Percentiles rank a stretch among this genome's conserved stretches.
Evolutionary conservation across 2,888 invertebrate genomes (phyloP).

Genomic region (Pomacea canaliculata): DNA sequence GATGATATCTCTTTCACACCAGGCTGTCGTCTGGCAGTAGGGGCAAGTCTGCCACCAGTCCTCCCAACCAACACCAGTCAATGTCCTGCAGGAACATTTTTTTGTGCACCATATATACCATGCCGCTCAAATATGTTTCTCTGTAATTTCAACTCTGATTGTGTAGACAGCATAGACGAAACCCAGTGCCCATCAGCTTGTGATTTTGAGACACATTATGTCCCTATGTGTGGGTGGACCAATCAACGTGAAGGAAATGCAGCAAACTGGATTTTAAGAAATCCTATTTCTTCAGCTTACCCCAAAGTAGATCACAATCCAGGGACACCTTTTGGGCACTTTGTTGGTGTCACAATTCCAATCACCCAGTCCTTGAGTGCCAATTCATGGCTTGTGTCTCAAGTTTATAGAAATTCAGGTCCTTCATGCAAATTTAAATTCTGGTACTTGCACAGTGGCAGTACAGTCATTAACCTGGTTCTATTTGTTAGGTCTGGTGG

Average conservation of each 20-base stretch:
- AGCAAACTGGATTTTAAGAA: conserved; percentile 9
- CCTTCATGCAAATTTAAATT: conserved; percentile 56
- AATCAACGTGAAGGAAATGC: conserved; percentile 21
- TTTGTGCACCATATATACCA: conserved; percentile 34
- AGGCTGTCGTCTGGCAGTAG: conserved; percentile 46
- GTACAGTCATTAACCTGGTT: conserved; percentile 30
- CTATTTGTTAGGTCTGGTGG: conserved; percentile 52
- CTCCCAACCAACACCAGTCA: conserved; percentile 37
- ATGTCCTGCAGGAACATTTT: conserved; percentile 28
- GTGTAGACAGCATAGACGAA: conserved; percentile 58
- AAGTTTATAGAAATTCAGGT: conserved; percentile 56
- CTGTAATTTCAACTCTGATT: conserved; percentile 60
- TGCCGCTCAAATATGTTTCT: conserved; percentile 44
- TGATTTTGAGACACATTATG: conserved; percentile 54
- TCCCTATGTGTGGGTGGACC: conserved; percentile 28
- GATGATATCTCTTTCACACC: conserved; percentile 59
- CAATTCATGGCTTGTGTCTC: conserved; percentile 70
- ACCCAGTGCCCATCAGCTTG: conserved; percentile 51
- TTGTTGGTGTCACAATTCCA: conserved; percentile 74
- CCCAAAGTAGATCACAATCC: conserved; percentile 24
- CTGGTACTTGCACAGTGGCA: conserved; percentile 52
- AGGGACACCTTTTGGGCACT: conserved; percentile 71
- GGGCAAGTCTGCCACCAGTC: conserved; percentile 42
- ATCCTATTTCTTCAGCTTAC: not conserved
- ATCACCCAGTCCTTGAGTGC: conserved; percentile 31